Conservation (phyloP, 2,113 vertebrate species). For the Dromiciops gliroides region DNA sequence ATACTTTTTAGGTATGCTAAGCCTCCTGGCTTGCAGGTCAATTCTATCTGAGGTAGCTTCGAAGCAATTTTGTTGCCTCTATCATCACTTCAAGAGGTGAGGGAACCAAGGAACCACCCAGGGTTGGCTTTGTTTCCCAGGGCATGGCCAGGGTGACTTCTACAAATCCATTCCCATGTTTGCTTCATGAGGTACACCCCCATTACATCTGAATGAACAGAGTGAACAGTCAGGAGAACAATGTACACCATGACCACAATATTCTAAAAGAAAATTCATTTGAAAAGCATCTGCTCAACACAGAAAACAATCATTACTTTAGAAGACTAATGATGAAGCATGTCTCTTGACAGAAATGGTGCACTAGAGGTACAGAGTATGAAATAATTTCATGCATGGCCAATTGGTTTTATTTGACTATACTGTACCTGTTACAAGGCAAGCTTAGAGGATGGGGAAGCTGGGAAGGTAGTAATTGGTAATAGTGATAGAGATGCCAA, state of each 20-base stretch:
- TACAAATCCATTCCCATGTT: not conserved
- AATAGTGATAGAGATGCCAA: not conserved
- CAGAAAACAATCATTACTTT: not conserved
- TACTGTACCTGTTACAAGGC: not conserved
- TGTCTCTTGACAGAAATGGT: not conserved
- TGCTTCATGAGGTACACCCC: not conserved
- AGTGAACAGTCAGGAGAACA: not conserved
- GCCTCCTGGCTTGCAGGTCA: no score
- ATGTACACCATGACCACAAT: not conserved
- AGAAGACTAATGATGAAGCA: not conserved
- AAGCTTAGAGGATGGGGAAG: not conserved
- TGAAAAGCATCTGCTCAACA: not conserved
- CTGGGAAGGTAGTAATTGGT: not conserved
- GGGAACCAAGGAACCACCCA: no score
- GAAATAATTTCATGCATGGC: not conserved
- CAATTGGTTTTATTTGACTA: not conserved
- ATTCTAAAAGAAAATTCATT: not conserved
- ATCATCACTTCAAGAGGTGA: no score
- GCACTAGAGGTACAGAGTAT: not conserved
- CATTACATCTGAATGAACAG: not conserved
- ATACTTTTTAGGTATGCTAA: no score
- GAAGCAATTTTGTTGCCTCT: no score
- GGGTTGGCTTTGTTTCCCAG: not conserved
- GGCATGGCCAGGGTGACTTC: not conserved
- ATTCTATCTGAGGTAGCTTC: no score